phyloP scores from a whole-genome alignment of 2,888 invertebrate genomes.

The Harpagoxenus sublaevis region DNA sequence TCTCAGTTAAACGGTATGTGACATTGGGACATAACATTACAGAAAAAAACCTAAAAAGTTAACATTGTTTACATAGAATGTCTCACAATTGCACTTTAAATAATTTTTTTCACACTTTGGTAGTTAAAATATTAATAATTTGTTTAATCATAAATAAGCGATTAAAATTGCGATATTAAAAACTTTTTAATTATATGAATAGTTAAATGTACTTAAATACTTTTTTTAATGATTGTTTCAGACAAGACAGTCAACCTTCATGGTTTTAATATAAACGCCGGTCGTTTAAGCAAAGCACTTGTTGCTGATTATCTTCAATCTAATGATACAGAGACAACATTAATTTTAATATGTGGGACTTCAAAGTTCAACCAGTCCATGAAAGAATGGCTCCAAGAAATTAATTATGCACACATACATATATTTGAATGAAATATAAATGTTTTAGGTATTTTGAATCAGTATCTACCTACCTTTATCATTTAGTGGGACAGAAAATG shows the following conservation, averaged over 20 bases:
- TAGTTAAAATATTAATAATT: neutral
- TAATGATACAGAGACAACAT: conserved; percentile 69
- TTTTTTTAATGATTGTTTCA: conserved; percentile 62
- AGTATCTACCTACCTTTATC: conserved; percentile 27
- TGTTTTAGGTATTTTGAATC: neutral
- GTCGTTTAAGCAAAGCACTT: conserved; percentile 71
- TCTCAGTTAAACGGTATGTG: conserved; percentile 71
- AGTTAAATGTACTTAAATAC: neutral
- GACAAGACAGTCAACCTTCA: conserved; percentile 69
- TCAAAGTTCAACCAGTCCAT: conserved; percentile 77
- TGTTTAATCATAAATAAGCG: neutral
- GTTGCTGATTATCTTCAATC: conserved; percentile 68
- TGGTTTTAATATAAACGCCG: conserved; percentile 76
- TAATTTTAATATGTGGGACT: conserved; percentile 83
- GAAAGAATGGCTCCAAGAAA: conserved; percentile 68
- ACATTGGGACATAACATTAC: neutral
- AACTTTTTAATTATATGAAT: conserved; percentile 1
- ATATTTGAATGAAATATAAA: conserved; percentile 71
- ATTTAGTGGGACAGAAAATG: conserved; percentile 78
- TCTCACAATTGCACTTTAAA: neutral
- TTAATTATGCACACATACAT: conserved; percentile 73
- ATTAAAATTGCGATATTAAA: conserved; percentile 27
- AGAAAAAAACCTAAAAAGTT: neutral
- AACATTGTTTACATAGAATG: conserved; percentile 11
- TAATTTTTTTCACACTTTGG: neutral